Conservation (phyloP, 2,113 vertebrate genomes). For the Rhea americana region DNA sequence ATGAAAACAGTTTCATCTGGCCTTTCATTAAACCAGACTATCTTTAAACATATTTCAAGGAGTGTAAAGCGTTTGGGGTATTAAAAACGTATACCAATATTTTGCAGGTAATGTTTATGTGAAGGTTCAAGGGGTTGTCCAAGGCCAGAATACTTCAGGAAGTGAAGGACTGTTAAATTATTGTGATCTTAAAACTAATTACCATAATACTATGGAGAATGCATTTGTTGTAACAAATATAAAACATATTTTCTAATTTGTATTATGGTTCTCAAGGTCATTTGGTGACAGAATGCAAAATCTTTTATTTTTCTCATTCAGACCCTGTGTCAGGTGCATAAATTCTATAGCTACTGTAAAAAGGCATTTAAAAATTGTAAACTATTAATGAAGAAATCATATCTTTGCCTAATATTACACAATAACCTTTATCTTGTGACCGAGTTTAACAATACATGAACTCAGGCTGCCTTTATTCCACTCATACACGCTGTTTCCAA, state of each 20-base stretch:
- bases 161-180: slow-evolving; percentile 41
- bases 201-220: slow-evolving; percentile 26
- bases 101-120: neutral
- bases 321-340: slow-evolving; percentile 1
- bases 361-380: slow-evolving; percentile 44
- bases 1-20: neutral
- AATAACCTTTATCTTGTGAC: slow-evolving; percentile 50
- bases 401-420: slow-evolving; percentile 40
- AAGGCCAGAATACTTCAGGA: slow-evolving; percentile 36
- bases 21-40: neutral
- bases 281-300: slow-evolving; percentile 47
- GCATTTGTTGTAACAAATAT: slow-evolving; percentile 36
- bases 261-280: slow-evolving; percentile 46
- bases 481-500: slow-evolving; percentile 47
- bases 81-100: neutral
- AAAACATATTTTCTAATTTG: slow-evolving; percentile 55
- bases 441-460: slow-evolving; percentile 1
- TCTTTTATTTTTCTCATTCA: slow-evolving; percentile 46
- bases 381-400: slow-evolving; percentile 49
- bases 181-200: slow-evolving; percentile 60
- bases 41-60: slow-evolving; percentile 10
- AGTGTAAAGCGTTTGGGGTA: neutral
- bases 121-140: slow-evolving; percentile 38
- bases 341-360: slow-evolving; percentile 34
- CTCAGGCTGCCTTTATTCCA: slow-evolving; percentile 49